Conservation (phyloP, 1,140 invertebrate species). For the Cherax destructor region DNA sequence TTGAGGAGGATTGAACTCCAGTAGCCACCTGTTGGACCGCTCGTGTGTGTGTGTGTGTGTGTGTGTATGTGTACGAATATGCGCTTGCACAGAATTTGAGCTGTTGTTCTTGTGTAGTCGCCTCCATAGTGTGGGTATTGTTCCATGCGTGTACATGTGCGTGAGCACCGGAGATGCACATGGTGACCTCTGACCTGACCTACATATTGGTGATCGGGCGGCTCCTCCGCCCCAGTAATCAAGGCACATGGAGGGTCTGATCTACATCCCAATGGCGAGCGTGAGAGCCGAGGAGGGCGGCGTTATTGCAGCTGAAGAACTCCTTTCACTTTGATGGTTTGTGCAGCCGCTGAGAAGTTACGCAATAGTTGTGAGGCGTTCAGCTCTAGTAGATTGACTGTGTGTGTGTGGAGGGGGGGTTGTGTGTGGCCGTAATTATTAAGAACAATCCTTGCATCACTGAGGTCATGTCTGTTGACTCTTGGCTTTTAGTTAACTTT, state of each 20-base stretch:
- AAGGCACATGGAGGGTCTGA: neutral
- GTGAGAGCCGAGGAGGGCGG: neutral
- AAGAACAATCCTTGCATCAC: no score
- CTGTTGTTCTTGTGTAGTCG: no score
- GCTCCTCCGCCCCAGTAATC: neutral
- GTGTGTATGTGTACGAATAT: no score
- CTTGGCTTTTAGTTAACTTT: no score
- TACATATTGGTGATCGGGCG: neutral
- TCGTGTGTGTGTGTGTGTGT: no score
- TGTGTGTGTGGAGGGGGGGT: neutral
- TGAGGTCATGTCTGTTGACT: neutral
- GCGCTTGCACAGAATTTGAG: no score
- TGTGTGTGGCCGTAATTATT: no score
- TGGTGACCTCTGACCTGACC: neutral
- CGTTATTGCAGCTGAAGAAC: neutral
- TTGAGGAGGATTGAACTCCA: no score
- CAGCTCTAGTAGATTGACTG: neutral
- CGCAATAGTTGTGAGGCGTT: neutral
- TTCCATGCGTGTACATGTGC: neutral
- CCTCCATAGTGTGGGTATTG: no score
- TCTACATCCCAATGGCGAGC: neutral
- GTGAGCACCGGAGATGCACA: neutral
- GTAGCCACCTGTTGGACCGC: no score
- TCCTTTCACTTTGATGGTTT: constrained; percentile 8
- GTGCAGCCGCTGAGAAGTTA: neutral